Conservation (phyloP, 2,797 vertebrate genomes). For the Chelon labrosus region DNA sequence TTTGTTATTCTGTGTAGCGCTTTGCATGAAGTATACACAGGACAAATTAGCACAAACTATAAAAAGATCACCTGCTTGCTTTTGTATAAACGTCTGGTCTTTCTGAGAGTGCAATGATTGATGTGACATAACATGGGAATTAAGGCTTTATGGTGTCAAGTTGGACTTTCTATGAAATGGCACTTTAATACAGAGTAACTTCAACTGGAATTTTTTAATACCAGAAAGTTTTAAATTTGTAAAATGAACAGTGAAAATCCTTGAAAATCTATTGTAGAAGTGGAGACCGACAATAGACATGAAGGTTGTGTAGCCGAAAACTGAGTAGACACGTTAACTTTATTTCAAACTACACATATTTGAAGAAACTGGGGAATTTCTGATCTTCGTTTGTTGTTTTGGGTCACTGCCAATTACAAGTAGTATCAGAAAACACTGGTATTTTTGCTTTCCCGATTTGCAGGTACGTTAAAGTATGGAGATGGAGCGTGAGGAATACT, state of each 20-base stretch:
- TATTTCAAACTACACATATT: no score
- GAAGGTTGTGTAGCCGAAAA: not conserved
- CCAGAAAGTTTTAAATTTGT: not conserved
- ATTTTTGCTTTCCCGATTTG: not conserved
- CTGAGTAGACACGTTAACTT: no score
- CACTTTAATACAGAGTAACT: no score
- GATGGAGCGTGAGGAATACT: not conserved
- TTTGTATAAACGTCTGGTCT: conserved; percentile 10
- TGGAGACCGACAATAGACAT: no score
- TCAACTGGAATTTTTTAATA: not conserved
- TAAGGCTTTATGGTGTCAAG: no score
- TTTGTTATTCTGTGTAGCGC: conserved; percentile 52
- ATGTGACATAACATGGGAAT: no score
- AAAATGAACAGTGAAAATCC: not conserved
- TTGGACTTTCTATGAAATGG: no score
- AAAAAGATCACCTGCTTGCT: conserved; percentile 29
- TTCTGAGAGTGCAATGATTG: not conserved
- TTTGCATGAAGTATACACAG: conserved; percentile 53
- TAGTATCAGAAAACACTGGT: not conserved
- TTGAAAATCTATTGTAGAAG: no score
- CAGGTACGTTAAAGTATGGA: not conserved
- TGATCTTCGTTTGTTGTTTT: no score
- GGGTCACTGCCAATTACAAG: no score
- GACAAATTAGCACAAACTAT: conserved; percentile 50
- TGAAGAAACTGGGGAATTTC: no score